Percentiles rank a stretch among this genome's conserved stretches.
Evolutionary conservation across 1,140 invertebrate genomes (phyloP).

Genomic region (Proctacanthus coquilletti): DNA sequence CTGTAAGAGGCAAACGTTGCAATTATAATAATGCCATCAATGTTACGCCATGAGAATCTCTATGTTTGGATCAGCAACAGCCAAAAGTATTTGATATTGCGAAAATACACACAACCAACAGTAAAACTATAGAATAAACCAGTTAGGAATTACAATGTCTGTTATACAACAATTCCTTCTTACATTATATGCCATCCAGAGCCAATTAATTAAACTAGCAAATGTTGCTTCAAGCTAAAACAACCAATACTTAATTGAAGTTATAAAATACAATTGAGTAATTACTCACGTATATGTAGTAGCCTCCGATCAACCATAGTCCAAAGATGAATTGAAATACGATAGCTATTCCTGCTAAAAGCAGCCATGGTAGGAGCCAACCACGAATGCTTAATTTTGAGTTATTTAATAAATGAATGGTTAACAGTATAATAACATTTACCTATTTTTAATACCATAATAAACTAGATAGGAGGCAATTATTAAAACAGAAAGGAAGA

Average conservation of each 20-base stretch:
- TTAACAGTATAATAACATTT: too few relatives aligned
- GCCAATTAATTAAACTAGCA: conserved; percentile 52
- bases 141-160: neutral
- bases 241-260: too few relatives aligned
- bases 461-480: conserved; percentile 43
- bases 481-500: conserved; percentile 55
- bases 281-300: conserved; percentile 74
- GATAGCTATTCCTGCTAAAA: conserved; percentile 49
- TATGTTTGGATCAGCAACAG: conserved; percentile 71
- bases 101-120: conserved; percentile 72
- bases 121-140: conserved; percentile 50
- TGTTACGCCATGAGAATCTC: conserved; percentile 57
- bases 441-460: conserved; percentile 32
- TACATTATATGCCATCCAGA: conserved; percentile 74
- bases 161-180: conserved; percentile 32
- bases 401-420: too few relatives aligned
- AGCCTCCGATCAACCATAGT: conserved; percentile 67
- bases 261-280: conserved; percentile 3
- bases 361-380: conserved; percentile 64
- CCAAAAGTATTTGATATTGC: conserved; percentile 63
- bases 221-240: conserved; percentile 63
- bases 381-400: conserved; percentile 46
- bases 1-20: too few relatives aligned
- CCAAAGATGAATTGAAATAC: conserved; percentile 65
- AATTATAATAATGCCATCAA: too few relatives aligned